Evolutionary conservation across 2,888 invertebrate species (phyloP), one percentile per base, ranked within the genome.

Genomic region (Cephus rjabovi): DNA sequence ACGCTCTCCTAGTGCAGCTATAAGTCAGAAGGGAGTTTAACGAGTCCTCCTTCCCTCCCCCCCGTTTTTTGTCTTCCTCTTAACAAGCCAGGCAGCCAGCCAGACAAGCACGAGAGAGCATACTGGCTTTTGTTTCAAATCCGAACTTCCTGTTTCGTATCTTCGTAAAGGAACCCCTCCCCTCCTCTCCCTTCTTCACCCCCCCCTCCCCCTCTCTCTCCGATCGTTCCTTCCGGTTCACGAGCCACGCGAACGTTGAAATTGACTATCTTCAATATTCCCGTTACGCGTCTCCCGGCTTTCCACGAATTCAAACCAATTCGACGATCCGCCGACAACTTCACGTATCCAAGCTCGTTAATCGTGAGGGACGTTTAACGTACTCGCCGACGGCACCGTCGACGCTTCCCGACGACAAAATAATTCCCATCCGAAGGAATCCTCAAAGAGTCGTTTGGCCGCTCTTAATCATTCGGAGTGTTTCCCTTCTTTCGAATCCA

Each of bases 21-120:
- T 83, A 82, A 83, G 82, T 83, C 82, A 82, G 78, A 70, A 69
- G 75, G 70, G 81, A 79, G 79, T 79, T 83, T 83, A 83, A 83
- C 82, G 82, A 82, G 79, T 82, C 37, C 12, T 0, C 37, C 37
- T 4, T 4, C 3, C 12, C 0, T 0, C 12, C 37, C 12, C 12
- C 37, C 77, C 12, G 11, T 80, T 83, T 83, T 83, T 82, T 79
- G 78, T 77, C 81, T 81, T 83, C 80, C 80, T 79, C 78, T 78
- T 81, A 82, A 83, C 82, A 81, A 83, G 80, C 79, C 81, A 75
- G 69, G 78, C 56, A 75, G 74, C 73, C 40, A 75, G 69, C 37
- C 37, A 37, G 37, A 37, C 37, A 37, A 37, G 37, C 37, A 37
- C 37, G 37, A 37, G 37, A 37, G 37, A 37, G 37, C 3, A 37